These are phyloP conservation scores for Vombatus ursinus DNA, from an alignment of 2,113 vertebrate genomes.

Conservation along the genomic window DNA sequence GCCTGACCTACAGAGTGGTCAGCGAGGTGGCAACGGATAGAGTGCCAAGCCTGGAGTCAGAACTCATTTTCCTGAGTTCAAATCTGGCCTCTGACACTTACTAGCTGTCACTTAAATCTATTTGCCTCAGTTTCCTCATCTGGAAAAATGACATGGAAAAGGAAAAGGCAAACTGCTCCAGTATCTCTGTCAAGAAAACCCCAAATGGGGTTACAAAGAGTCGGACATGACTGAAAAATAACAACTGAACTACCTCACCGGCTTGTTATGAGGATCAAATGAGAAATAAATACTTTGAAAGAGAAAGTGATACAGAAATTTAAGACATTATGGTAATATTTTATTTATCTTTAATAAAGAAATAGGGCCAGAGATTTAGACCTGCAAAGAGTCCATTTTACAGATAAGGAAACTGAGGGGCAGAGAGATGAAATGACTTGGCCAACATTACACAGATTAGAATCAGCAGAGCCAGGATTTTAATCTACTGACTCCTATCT, in stretches of 20 bases:
- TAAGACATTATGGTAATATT: neutral
- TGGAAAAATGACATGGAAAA: too few relatives aligned
- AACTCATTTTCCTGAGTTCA: too few relatives aligned
- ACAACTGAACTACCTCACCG: neutral
- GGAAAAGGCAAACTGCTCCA: too few relatives aligned
- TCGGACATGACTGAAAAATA: too few relatives aligned
- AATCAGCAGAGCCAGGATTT: neutral
- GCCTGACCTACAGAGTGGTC: neutral
- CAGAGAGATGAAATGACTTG: neutral
- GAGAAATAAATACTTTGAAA: neutral
- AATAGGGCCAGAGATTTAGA: neutral
- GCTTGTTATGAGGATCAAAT: neutral
- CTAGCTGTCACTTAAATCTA: too few relatives aligned
- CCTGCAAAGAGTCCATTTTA: neutral
- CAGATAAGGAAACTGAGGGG: neutral
- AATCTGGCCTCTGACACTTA: too few relatives aligned
- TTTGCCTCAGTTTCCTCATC: too few relatives aligned
- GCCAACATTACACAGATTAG: neutral
- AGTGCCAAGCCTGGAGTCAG: too few relatives aligned
- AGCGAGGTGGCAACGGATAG: too few relatives aligned
- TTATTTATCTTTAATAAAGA: neutral
- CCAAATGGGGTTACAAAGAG: too few relatives aligned
- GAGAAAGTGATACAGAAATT: neutral
- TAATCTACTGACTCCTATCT: neutral
- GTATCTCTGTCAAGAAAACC: too few relatives aligned